A percentile compares a stretch with the other conserved stretches of the same genome.
phyloP scores from a whole-genome alignment of 2,888 invertebrate species.

The Tenthredo scrophulariae region DNA sequence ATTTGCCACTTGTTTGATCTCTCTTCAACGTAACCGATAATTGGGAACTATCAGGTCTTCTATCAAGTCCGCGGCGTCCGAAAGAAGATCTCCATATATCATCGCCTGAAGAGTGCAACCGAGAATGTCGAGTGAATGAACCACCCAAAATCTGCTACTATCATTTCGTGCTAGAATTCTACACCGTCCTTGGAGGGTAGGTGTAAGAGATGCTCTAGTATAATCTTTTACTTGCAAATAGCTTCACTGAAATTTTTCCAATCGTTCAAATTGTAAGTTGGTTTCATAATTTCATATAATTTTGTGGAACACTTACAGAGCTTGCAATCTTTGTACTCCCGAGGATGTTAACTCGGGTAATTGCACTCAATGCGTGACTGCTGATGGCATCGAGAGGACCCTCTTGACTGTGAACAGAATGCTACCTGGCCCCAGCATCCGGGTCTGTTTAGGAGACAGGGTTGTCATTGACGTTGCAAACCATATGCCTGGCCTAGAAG shows the following conservation, averaged over 20 bases:
- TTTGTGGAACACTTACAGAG: conserved; percentile 78
- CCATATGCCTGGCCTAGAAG: conserved; percentile 91
- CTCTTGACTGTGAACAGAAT: conserved; percentile 92
- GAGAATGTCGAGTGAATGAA: conserved; percentile 92
- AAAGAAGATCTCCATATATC: conserved; percentile 89
- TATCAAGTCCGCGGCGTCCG: conserved; percentile 80
- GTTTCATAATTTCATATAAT: not conserved
- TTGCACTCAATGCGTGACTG: conserved; percentile 91
- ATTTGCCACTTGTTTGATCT: not conserved
- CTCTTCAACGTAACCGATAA: not conserved
- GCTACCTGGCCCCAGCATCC: conserved; percentile 93
- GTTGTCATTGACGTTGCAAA: conserved; percentile 93
- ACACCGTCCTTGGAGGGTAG: conserved; percentile 94
- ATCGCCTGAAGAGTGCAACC: conserved; percentile 92
- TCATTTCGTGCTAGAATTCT: conserved; percentile 92
- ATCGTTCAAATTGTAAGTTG: not conserved
- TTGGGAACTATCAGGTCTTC: not conserved
- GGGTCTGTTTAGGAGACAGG: conserved; percentile 93
- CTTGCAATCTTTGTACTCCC: conserved; percentile 91
- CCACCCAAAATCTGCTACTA: conserved; percentile 94
- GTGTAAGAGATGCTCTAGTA: conserved; percentile 76
- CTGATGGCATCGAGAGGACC: conserved; percentile 91
- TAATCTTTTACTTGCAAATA: not conserved
- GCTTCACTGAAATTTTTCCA: not conserved
- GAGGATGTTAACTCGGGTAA: conserved; percentile 91